Percentiles rank a stretch among this genome's conserved stretches.
Evolutionary conservation across 2,797 vertebrate species (phyloP).

Genomic region (Cynodonichthys magdalenae): DNA sequence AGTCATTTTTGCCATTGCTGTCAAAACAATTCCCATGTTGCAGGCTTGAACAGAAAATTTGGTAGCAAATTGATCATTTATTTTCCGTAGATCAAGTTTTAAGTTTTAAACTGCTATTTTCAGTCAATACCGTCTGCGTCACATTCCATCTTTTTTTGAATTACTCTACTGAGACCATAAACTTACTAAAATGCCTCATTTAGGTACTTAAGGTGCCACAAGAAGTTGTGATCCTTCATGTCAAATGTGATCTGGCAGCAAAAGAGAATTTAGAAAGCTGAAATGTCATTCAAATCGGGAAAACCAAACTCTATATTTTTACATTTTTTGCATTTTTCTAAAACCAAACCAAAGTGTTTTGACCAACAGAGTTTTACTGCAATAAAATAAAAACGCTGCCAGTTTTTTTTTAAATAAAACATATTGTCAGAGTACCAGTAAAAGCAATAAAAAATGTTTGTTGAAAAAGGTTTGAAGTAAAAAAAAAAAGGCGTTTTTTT

Average conservation of each 20-base stretch:
- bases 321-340: not conserved
- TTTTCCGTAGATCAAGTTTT: conserved; percentile 3
- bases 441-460: conserved; percentile 47
- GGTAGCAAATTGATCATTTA: not conserved
- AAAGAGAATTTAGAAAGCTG: conserved; percentile 1
- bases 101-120: conserved; percentile 21
- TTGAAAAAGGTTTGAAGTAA: conserved; percentile 37
- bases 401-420: conserved; percentile 28
- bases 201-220: conserved; percentile 20
- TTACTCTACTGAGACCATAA: conserved; percentile 16
- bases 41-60: not conserved
- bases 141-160: conserved; percentile 9
- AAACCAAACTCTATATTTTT: not conserved
- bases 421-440: conserved; percentile 48
- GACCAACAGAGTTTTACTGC: not conserved
- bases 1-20: conserved; percentile 22
- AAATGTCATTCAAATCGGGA: not conserved
- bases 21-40: not conserved
- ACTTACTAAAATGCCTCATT: conserved; percentile 8
- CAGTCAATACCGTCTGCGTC: not conserved
- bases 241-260: too few relatives aligned
- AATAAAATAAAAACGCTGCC: conserved; percentile 6
- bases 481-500: conserved; percentile 25
- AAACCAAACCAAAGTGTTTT: not conserved
- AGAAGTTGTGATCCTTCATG: conserved; percentile 1